phyloP scores from a whole-genome alignment of 2,113 vertebrate species.

The Columba janthina region DNA sequence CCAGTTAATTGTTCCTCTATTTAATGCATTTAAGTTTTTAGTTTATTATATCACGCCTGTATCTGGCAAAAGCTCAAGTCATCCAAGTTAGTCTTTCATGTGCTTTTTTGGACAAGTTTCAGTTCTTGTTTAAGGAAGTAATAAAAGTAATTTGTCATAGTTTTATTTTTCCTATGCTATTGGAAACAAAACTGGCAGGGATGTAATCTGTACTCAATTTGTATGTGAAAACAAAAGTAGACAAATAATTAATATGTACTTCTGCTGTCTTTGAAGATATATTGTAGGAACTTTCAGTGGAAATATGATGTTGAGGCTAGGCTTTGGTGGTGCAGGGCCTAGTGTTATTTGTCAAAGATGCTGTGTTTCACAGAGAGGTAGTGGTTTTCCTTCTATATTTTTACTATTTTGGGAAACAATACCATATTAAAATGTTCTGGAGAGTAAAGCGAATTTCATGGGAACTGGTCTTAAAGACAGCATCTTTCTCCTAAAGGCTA shows the following conservation, averaged over 20 bases:
- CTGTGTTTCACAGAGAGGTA: background rate
- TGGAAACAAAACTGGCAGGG: conserved; percentile 39
- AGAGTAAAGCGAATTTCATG: background rate
- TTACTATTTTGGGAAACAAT: background rate
- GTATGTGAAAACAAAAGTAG: background rate
- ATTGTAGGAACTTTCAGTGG: conserved; percentile 22
- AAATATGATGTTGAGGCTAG: background rate
- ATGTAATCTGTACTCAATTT: conserved; percentile 26
- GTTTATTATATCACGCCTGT: background rate
- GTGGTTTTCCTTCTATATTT: background rate
- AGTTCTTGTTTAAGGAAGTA: conserved; percentile 61
- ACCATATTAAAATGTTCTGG: background rate
- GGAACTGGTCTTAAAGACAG: background rate
- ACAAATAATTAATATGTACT: conserved; percentile 26
- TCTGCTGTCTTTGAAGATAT: conserved; percentile 42
- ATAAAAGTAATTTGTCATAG: conserved; percentile 57
- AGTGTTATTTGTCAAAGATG: background rate
- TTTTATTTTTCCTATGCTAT: conserved; percentile 38
- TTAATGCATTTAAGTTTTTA: conserved; percentile 25
- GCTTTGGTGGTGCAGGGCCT: background rate
- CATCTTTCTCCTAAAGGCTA: background rate
- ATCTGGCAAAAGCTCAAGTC: conserved; percentile 37
- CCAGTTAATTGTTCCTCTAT: conserved; percentile 26
- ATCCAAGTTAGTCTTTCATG: conserved; percentile 38
- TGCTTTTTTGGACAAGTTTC: conserved; percentile 62